Conservation (phyloP, 2,113 vertebrate genomes). For the Semnopithecus entellus region DNA sequence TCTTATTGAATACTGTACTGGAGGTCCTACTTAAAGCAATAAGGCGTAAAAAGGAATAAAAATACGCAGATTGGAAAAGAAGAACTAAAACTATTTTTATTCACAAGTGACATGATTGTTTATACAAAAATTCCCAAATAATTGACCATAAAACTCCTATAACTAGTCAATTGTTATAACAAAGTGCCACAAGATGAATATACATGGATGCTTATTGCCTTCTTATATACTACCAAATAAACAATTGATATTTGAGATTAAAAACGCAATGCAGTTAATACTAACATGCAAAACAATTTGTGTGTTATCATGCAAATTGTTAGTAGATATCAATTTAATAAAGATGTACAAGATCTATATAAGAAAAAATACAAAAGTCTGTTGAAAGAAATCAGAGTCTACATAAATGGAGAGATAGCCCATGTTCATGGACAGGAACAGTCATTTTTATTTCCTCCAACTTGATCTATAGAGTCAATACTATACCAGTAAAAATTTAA, state of each 20-base stretch:
- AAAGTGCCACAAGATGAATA: neutral
- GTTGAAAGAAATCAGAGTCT: neutral
- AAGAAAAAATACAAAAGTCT: neutral
- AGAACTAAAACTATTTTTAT: neutral
- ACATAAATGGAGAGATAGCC: neutral
- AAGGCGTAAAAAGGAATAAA: neutral
- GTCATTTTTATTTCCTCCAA: neutral
- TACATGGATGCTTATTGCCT: neutral
- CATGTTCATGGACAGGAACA: neutral
- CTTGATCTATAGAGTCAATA: neutral
- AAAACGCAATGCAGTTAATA: neutral
- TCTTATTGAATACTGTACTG: neutral
- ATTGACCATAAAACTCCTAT: neutral
- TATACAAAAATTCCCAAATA: neutral
- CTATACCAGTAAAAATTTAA: neutral
- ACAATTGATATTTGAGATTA: neutral
- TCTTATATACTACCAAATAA: neutral
- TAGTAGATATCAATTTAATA: neutral
- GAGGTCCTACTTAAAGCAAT: neutral
- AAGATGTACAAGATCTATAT: neutral
- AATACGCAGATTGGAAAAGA: neutral
- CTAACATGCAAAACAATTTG: neutral
- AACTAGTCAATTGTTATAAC: neutral
- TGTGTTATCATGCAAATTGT: rapidly evolving
- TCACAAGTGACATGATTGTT: neutral